Evolutionary conservation across 2,113 vertebrate genomes (phyloP).

Genomic region (Eulemur macaco): DNA sequence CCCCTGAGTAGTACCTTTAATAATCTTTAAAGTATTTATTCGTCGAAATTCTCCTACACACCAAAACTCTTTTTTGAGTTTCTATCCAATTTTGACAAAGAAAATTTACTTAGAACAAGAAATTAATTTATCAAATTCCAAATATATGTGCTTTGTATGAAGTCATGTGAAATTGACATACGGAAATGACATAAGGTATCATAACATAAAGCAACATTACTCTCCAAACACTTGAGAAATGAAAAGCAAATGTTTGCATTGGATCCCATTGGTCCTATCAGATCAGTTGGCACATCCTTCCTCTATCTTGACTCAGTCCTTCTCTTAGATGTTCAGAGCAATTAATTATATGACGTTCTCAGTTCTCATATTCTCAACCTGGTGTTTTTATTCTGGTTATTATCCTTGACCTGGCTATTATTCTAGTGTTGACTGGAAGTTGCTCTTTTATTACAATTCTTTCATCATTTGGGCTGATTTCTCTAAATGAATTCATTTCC

Average conservation of each 20-base stretch:
- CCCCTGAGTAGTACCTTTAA: conserved; percentile 42
- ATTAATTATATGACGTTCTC: background rate
- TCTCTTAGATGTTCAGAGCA: conserved; percentile 36
- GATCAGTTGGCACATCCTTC: conserved; percentile 59
- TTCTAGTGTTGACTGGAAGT: background rate
- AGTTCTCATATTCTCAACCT: background rate
- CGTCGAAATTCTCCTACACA: conserved; percentile 6
- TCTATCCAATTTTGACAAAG: conserved; percentile 54
- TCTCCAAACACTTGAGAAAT: conserved; percentile 71
- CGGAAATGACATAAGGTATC: conserved; percentile 61
- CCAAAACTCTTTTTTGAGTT: background rate
- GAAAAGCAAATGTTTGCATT: conserved; percentile 73
- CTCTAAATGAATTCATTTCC: conserved; percentile 42
- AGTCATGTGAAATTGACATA: conserved; percentile 66
- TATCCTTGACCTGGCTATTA: background rate
- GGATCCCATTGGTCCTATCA: conserved; percentile 46
- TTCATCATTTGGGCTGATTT: conserved; percentile 13
- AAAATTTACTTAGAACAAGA: conserved; percentile 66
- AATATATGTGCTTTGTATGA: conserved; percentile 62
- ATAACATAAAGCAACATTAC: conserved; percentile 60
- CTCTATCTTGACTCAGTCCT: conserved; percentile 20
- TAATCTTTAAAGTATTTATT: conserved; percentile 61
- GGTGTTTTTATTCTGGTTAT: background rate
- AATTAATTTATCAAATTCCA: conserved; percentile 67
- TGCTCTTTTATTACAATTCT: conserved; percentile 25